Evolutionary conservation across 2,888 invertebrate species (phyloP), one percentile per base, ranked within the genome.

Genomic region (Apomyelois bistriatella): DNA sequence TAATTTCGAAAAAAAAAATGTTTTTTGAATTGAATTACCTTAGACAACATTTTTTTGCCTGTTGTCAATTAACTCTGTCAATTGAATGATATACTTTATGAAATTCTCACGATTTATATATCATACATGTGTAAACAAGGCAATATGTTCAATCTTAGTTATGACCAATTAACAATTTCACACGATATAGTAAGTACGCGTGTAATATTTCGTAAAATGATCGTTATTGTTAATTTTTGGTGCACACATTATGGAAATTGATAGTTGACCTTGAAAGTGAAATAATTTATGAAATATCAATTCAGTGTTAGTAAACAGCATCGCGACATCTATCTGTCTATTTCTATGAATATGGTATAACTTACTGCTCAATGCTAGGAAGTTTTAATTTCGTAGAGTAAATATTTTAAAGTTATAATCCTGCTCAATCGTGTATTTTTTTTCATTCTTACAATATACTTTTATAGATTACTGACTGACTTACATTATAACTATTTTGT

Each of bases 81-180:
- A 32, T n/a, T 13, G 53, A 72, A 64, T 76, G 72, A 74, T 72
- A 69, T 58, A 37, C 58, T 58, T 48, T 52, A 10, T 49, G 48
- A 53, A 62, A 64, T 55, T 53, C 41, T 30, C 48, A 56, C 58
- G 66, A 58, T 70, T 75, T 77, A 70, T 76, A 77, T 77, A 77
- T 68, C 55, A 52, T 58, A 59, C 42, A 61, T 58, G 57, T 56
- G 55, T 59, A 53, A 60, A 53, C 61, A 68, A 66, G 62, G 66
- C 63, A 58, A 68, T 50, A 51, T 57, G 64, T 66, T 68, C 64
- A 61, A 58, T 64, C 52, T 49, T 65, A 62, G 57, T 65, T 56
- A 66, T 60, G 47, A 54, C 42, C 53, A 56, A 52, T 59, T 60
- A 62, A 60, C 59, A 58, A 61, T 62, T 58, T 57, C 55, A 55